A percentile compares a stretch with the other conserved stretches of the same genome.
Evolutionary conservation across 2,113 vertebrate genomes (phyloP).

Genomic region (Aegypius monachus): DNA sequence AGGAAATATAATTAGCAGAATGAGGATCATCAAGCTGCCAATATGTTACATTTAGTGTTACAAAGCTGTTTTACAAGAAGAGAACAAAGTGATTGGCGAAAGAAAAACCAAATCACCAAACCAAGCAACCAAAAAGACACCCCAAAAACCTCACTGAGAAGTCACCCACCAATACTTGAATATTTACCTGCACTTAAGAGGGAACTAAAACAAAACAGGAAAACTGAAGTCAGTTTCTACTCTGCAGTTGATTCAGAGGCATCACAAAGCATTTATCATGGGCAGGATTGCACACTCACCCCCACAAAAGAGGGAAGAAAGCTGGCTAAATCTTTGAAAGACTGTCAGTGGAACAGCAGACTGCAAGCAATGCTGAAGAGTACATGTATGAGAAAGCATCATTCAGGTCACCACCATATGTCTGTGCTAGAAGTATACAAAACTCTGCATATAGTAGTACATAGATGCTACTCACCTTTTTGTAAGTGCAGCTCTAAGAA

Average conservation of each 20-base stretch:
- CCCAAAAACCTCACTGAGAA: neutral
- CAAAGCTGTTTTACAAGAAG: neutral
- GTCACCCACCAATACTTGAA: neutral
- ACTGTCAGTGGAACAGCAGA: accelerated
- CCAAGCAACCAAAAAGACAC: neutral
- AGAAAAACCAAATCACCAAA: neutral
- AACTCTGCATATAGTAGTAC: accelerated
- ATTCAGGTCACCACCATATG: accelerated
- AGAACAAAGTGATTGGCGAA: neutral
- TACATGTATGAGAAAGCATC: accelerated
- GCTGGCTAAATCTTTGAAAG: accelerated
- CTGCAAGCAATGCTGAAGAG: accelerated
- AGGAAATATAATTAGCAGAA: neutral
- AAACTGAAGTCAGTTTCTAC: neutral
- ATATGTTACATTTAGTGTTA: no score
- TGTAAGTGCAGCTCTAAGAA: neutral
- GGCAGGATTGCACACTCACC: neutral
- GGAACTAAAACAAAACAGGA: neutral
- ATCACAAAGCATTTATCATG: accelerated
- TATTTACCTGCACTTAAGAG: accelerated
- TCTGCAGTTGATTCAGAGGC: no score
- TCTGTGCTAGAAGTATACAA: accelerated
- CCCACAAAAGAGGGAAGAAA: neutral
- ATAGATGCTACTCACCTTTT: neutral
- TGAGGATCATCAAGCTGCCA: neutral